Evolutionary conservation across 2,888 invertebrate species (phyloP).

Genomic region (Chorisops tibialis): DNA sequence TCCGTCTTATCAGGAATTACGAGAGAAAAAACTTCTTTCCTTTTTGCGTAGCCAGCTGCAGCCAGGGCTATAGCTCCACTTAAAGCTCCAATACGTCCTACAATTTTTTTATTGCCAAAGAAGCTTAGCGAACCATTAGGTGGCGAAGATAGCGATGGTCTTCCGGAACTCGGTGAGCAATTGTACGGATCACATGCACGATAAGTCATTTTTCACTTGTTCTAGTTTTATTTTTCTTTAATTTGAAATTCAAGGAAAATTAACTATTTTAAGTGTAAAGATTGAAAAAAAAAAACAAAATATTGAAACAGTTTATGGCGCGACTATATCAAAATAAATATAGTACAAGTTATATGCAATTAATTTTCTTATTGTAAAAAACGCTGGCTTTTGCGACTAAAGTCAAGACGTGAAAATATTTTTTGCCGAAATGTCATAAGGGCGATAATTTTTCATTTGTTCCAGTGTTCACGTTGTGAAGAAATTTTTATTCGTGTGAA

Average conservation of each 20-base stretch:
- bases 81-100: slow-evolving; percentile 6
- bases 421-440: background rate
- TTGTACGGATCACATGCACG: slow-evolving; percentile 15
- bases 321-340: slow-evolving; percentile 15
- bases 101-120: background rate
- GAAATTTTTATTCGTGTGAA: no score
- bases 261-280: no score
- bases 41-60: slow-evolving; percentile 11
- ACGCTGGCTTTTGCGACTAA: slow-evolving; percentile 3
- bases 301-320: background rate
- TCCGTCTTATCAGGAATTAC: background rate
- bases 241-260: no score
- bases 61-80: slow-evolving; percentile 12
- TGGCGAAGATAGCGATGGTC: background rate
- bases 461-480: background rate
- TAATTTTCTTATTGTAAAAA: slow-evolving; percentile 19
- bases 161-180: background rate
- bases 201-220: background rate
- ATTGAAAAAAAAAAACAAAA: background rate
- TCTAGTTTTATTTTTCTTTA: background rate
- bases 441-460: slow-evolving; percentile 2
- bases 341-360: background rate
- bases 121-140: background rate
- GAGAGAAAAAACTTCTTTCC: background rate
- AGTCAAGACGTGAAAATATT: slow-evolving; percentile 9